These are phyloP conservation scores for Eolophus roseicapilla DNA, from an alignment of 2,113 vertebrate species.

Conservation along the genomic window DNA sequence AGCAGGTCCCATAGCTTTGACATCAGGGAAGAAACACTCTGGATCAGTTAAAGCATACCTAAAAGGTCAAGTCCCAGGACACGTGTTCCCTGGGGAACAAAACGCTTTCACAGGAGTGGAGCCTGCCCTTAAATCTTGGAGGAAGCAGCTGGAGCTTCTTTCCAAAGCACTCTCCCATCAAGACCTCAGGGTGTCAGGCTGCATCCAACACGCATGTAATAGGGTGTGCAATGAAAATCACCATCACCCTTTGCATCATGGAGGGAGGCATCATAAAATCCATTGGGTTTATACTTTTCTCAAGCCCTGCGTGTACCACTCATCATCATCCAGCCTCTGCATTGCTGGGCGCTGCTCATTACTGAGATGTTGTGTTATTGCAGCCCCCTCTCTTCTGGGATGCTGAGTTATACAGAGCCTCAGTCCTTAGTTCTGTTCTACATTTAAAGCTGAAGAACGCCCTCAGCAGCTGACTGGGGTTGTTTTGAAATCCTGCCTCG, in stretches of 20 bases:
- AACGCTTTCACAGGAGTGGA: rapidly evolving
- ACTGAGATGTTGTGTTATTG: neutral
- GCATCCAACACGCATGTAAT: rapidly evolving
- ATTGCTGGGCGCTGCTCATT: neutral
- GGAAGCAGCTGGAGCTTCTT: neutral
- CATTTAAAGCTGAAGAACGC: neutral
- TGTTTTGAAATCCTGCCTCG: slow-evolving; percentile 31
- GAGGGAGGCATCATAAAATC: neutral
- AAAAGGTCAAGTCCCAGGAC: neutral
- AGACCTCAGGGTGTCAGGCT: neutral
- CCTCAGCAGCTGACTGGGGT: neutral
- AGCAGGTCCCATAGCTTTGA: neutral
- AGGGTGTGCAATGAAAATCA: neutral
- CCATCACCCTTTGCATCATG: rapidly evolving
- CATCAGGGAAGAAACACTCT: neutral
- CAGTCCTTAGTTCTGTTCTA: neutral
- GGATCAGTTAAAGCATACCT: neutral
- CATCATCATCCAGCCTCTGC: neutral
- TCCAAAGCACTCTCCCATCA: neutral
- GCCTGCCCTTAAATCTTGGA: neutral
- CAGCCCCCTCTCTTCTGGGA: neutral
- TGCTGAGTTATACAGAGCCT: neutral
- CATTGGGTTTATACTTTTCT: neutral
- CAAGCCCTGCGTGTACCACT: neutral
- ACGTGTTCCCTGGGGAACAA: rapidly evolving